Base-by-base conservation (phyloP, 2,888 invertebrate genomes). In the Himalopsyche japonica region DNA sequence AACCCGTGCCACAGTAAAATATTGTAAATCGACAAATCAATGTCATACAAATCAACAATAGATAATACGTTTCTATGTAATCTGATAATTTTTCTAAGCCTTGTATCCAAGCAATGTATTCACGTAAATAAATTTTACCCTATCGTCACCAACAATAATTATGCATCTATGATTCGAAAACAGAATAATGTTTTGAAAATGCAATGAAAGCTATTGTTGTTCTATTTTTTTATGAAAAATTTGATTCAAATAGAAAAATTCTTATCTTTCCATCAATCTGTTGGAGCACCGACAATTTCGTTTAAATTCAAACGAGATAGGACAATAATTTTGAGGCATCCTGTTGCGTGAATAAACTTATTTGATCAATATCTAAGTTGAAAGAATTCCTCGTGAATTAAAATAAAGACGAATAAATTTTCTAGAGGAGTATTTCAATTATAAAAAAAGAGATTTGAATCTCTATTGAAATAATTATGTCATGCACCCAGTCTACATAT, bases 281-380 rank as follows among this genome's bases (percentile, higher is more conserved):
- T 76, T 37, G 77, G 32, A 80, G 70, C 80, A 84, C 80, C 82
- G 80, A 84, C 84, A 79, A 86, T 84, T 81, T 86, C 78, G 80
- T 86, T 82, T 84, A 79, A 86, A 82, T 84, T 82, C 77, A 76
- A 85, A 84, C 80, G 77, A 86, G 84, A 84, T 84, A 84, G 83
- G 76, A 79, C 34, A 57, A 80, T 76, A 82, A 43, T 78, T 83
- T 79, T 70, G 77, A 57, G 80, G 81, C 82, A 81, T 84, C 83
- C 84, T 83, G 84, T 86, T 82, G 86, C 86, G 84, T 86, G 86
- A 84, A 84, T 84, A 79, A 80, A 81, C 85, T 37, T 84, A 82
- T 84, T 84, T 82, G 85, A 86, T 86, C 81, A 80, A 86, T 86
- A 86, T 86, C 86, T 86, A 79, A 82, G 82, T 85, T 85, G 85